phyloP scores from a whole-genome alignment of 1,140 invertebrate genomes.

The Sitophilus oryzae region DNA sequence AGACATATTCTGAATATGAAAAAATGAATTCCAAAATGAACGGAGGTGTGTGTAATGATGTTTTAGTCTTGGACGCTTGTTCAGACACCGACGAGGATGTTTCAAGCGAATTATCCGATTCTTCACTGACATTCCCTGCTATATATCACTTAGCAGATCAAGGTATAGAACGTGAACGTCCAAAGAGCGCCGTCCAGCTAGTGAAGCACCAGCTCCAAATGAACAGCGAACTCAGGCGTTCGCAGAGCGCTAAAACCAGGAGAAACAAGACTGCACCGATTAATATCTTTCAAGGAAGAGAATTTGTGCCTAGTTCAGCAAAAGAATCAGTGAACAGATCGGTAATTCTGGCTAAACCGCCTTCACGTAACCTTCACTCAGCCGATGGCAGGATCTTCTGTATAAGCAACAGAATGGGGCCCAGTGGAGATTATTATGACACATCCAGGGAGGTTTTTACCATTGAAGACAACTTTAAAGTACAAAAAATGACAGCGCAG shows the following conservation, averaged over 20 bases:
- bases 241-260: conserved; percentile 21
- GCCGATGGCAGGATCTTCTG: conserved; percentile 28
- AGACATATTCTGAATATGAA: conserved; percentile 36
- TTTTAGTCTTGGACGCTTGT: conserved; percentile 12
- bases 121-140: conserved; percentile 30
- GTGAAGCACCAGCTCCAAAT: conserved; percentile 48
- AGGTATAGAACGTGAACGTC: conserved; percentile 32
- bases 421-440: conserved; percentile 19
- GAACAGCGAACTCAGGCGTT: conserved; percentile 19
- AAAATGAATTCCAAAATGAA: conserved; percentile 36
- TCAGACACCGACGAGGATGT: conserved; percentile 5
- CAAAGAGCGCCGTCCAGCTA: conserved; percentile 47
- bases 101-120: conserved; percentile 17
- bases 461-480: no score
- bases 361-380: conserved; percentile 28
- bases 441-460: not conserved
- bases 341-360: conserved; percentile 6
- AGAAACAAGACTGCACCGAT: conserved; percentile 37
- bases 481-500: no score
- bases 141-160: conserved; percentile 25
- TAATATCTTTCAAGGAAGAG: conserved; percentile 21
- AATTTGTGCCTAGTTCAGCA: conserved; percentile 25
- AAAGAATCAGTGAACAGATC: conserved; percentile 14
- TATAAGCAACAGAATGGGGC: conserved; percentile 19
- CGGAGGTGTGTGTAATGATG: conserved; percentile 9